Percentiles rank a stretch among this genome's conserved stretches.
phyloP scores from a whole-genome alignment of 2,888 invertebrate species.

The Sceliomorpha sp. region DNA sequence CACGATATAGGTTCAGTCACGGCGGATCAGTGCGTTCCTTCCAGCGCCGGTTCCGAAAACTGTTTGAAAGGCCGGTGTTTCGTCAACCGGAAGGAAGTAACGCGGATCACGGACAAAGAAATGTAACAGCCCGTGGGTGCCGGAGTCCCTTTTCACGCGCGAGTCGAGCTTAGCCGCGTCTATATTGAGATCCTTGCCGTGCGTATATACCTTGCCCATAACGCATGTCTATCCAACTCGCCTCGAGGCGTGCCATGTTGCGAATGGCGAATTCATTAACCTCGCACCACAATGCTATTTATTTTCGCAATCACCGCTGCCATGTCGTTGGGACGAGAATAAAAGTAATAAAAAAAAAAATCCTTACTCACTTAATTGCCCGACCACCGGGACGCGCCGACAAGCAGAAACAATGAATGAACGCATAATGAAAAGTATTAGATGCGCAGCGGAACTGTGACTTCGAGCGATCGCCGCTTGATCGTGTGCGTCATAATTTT shows the following conservation, averaged over 20 bases:
- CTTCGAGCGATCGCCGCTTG: conserved; percentile 37
- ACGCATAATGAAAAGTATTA: conserved; percentile 52
- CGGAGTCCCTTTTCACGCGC: conserved; percentile 7
- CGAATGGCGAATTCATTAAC: conserved; percentile 60
- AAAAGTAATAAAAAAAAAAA: conserved; percentile 43
- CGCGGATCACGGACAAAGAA: conserved; percentile 64
- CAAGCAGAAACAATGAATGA: conserved; percentile 59
- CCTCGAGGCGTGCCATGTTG: conserved; percentile 32
- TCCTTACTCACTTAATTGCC: conserved; percentile 59
- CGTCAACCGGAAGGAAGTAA: conserved; percentile 68
- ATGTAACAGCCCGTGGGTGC: conserved; percentile 37
- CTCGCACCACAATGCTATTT: conserved; percentile 51
- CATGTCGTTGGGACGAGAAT: conserved; percentile 32
- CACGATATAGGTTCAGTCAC: conserved; percentile 19
- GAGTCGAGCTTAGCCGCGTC: conserved; percentile 16
- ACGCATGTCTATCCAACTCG: conserved; percentile 41
- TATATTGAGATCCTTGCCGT: conserved; percentile 17
- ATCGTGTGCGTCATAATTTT: conserved; percentile 14
- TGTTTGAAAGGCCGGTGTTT: conserved; percentile 10
- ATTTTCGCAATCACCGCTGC: conserved; percentile 49
- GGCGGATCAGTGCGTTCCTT: conserved; percentile 38
- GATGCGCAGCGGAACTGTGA: conserved; percentile 56
- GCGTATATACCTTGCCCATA: conserved; percentile 29
- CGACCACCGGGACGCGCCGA: conserved; percentile 58
- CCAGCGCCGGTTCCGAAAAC: conserved; percentile 18